Evolutionary conservation across 1,140 invertebrate genomes (phyloP), one percentile per base, ranked within the genome.

Genomic region (Argopecten irradians): DNA sequence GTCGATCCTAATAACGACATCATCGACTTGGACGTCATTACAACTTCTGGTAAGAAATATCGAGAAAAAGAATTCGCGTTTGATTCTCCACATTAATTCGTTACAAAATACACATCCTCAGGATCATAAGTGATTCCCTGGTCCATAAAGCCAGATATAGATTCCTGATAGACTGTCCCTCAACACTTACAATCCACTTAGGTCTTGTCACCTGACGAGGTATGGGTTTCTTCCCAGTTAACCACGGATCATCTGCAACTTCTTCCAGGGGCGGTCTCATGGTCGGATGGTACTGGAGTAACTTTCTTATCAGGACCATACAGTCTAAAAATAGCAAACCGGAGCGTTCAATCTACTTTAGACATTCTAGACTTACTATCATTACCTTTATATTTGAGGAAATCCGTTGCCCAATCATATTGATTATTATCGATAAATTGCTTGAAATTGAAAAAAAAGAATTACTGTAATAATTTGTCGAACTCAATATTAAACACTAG

Each of bases 211-310:
- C 16, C 34, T 92, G 90, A 28, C 91, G 39, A 19, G 91, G 91
- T 41, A 90, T 92, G 11, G 90, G 86, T 46, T 89, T 90, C 71
- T 91, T 92, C 2, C 90, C 95, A 33, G 96, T 96, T 7, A 97
- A 91, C 99, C 99, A 99, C 0, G 97, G 96, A 95, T 99, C 97
- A n/a, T 96, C 96, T 0, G 98, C 97, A 84, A 99, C 98, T 95
- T 99, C 97, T 71, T 97, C 96, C n/a, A 99, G 96, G 22, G 97
- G 97, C 0, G 98, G 98, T 71, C 99, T 96, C 92, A 97, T 97
- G 92, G 98, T 97, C 0, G 99, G 99, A 95, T 98, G 97, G 88
- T 98, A 96, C 14, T 99, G 97, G 84, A 99, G 96, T 98, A 99
- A 99, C 19, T 88, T 89, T 32, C 91, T 71, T 19, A 93, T 89